Evolutionary conservation across 2,113 vertebrate genomes (phyloP), one percentile per base, ranked within the genome.

Genomic region (Brachyhypopomus occidentalis): DNA sequence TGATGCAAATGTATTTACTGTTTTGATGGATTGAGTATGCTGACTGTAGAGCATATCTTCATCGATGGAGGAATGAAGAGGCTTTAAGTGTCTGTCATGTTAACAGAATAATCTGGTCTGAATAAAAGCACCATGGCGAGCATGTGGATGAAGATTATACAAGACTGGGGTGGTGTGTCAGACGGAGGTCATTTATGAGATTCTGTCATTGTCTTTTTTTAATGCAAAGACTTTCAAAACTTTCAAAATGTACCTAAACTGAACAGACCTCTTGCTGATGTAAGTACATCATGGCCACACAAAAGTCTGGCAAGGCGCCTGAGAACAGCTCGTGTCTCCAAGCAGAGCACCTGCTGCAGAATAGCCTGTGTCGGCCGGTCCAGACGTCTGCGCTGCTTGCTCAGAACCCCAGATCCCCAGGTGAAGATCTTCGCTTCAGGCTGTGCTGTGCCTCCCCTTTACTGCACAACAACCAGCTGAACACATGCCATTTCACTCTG

Each of bases 61-160:
- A 19, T 74, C 8, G 23, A 55, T 75, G 55, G 58, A 30, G 30
- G 19, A 45, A 22, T 66, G 25, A 30, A n/a, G 63, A 19, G 20
- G 20, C 1, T 66, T 67, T 36, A 36, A 36, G 64, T 34, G 30
- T 34, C 30, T 36, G 30, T 30, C 14, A n/a, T 63, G 78, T 19
- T 48, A 63, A 73, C 36, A 11, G 5, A 22, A 20, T 79, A 3
- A 63, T 79, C 48, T 74, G 52, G 34, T 80, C 36, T 48, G 58
- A 23, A 7, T 30, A 12, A 80, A 41, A 34, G 63, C 2, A n/a
- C 78, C 25, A 72, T 67, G 16, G 17, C 30, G 30, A 67, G 27
- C 2, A 6, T 2, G 11, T 0, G 38, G 30, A 55, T 63, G 6
- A 80, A 14, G 14, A 45, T 23, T 23, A 60, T 72, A 64, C 70